Conservation (phyloP, 2,888 invertebrate species). For the Caenorhabditis uteleia region DNA sequence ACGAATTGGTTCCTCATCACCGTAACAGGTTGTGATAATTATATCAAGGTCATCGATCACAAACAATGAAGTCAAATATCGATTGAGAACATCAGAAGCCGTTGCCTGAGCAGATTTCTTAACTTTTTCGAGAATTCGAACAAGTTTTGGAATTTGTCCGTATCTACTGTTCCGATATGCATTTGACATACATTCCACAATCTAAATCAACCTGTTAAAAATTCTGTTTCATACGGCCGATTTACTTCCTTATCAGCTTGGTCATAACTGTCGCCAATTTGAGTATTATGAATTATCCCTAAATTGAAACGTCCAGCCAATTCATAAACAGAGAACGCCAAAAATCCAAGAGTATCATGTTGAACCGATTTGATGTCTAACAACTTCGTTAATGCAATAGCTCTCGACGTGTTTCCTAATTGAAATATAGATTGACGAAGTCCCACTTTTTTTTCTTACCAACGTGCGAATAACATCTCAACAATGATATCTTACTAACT, state of each 20-base stretch:
- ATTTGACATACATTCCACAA: constrained; percentile 39
- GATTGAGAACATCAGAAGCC: constrained; percentile 48
- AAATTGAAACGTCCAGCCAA: constrained; percentile 46
- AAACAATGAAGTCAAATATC: constrained; percentile 49
- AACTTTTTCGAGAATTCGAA: constrained; percentile 29
- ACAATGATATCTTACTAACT: constrained; percentile 29
- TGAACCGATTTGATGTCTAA: constrained; percentile 64
- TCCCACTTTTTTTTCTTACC: constrained; percentile 16
- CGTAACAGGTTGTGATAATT: constrained; percentile 44
- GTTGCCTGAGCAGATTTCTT: constrained; percentile 33
- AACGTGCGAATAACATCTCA: constrained; percentile 38
- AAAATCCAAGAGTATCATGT: constrained; percentile 56
- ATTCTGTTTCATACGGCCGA: background rate
- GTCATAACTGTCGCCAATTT: constrained; percentile 45
- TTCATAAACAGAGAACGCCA: constrained; percentile 52
- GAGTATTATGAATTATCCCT: constrained; percentile 48
- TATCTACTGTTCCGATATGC: constrained; percentile 52
- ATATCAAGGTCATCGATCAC: constrained; percentile 47
- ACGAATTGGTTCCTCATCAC: constrained; percentile 52
- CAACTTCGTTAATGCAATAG: constrained; percentile 30
- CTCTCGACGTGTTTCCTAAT: constrained; percentile 21
- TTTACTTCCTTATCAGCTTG: constrained; percentile 56
- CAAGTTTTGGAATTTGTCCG: constrained; percentile 44
- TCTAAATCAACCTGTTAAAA: constrained; percentile 22
- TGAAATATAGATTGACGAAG: background rate